Evolutionary conservation across 2,113 vertebrate species (phyloP).

Genomic region (Hippocampus abdominalis): DNA sequence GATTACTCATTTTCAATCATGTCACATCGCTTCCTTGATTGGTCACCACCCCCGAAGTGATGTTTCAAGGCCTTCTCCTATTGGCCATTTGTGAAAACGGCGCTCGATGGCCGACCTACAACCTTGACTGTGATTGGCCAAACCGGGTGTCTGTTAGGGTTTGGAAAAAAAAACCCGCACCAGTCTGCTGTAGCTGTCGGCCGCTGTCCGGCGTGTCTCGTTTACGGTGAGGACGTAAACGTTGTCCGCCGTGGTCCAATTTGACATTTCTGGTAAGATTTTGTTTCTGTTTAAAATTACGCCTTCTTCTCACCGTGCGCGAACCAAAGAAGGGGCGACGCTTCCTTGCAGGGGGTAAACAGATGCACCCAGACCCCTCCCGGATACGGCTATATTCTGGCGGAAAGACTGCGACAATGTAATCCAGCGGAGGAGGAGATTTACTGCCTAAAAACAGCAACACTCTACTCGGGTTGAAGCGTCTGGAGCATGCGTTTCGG

Average conservation of each 20-base stretch:
- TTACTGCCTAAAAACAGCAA: background rate
- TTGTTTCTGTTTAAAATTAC: background rate
- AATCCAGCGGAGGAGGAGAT: background rate
- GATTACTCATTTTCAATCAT: background rate
- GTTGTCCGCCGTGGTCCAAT: background rate
- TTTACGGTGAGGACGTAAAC: constrained; percentile 40
- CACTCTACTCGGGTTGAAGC: background rate
- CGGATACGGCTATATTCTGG: constrained; percentile 58
- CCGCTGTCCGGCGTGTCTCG: constrained; percentile 56
- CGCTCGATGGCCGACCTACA: background rate
- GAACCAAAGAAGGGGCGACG: rapidly evolving
- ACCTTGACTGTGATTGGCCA: constrained; percentile 40
- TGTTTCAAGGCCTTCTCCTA: constrained; percentile 1
- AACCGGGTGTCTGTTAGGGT: background rate
- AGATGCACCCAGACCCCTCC: constrained; percentile 33
- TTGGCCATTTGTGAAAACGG: constrained; percentile 29
- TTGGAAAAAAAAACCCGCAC: constrained; percentile 24
- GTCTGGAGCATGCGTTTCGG: background rate
- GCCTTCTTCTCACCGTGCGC: background rate
- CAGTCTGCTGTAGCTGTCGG: constrained; percentile 26
- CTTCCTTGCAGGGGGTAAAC: background rate
- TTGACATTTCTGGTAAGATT: constrained; percentile 36
- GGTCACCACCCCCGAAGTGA: constrained; percentile 5
- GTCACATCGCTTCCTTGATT: constrained; percentile 25
- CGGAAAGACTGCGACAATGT: background rate